Conservation (phyloP, 2,888 invertebrate species). For the Xylocampa areola region DNA sequence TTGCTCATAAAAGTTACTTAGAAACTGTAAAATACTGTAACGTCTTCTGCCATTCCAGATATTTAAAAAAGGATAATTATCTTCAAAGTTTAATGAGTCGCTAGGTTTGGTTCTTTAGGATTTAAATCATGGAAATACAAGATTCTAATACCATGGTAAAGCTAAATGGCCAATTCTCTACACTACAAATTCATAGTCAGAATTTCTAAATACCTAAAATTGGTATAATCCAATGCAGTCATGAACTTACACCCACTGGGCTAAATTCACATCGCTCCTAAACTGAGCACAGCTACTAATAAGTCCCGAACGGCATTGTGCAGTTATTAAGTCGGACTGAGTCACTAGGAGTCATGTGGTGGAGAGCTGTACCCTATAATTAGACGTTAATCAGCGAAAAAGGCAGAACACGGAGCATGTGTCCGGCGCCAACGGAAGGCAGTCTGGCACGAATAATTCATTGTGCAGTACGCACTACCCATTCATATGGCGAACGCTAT, state of each 20-base stretch:
- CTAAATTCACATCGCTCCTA: slow-evolving; percentile 64
- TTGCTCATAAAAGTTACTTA: slow-evolving; percentile 65
- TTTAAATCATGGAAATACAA: no score
- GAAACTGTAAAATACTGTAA: slow-evolving; percentile 63
- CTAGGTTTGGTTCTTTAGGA: slow-evolving; percentile 1
- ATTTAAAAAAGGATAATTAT: slow-evolving; percentile 29
- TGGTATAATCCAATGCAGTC: slow-evolving; percentile 36
- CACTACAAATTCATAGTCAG: no score
- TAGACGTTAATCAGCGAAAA: slow-evolving; percentile 87
- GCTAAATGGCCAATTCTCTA: no score
- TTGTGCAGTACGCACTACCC: slow-evolving; percentile 77
- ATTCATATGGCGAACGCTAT: slow-evolving; percentile 78
- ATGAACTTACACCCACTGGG: slow-evolving; percentile 64
- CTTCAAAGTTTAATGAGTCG: slow-evolving; percentile 2
- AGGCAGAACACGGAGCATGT: slow-evolving; percentile 80
- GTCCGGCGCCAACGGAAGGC: slow-evolving; percentile 85
- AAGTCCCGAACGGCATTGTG: slow-evolving; percentile 73
- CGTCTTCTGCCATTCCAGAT: slow-evolving; percentile 39
- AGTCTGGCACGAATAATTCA: slow-evolving; percentile 84
- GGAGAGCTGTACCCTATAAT: slow-evolving; percentile 85
- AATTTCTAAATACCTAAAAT: no score
- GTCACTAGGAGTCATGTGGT: slow-evolving; percentile 82
- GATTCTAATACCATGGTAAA: no score
- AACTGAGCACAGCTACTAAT: slow-evolving; percentile 69
- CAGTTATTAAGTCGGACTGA: slow-evolving; percentile 77